A percentile compares a stretch with the other conserved stretches of the same genome.
These are phyloP conservation scores for Lasioglossum villosulum DNA, from an alignment of 2,888 invertebrate genomes.

Conservation along the genomic window DNA sequence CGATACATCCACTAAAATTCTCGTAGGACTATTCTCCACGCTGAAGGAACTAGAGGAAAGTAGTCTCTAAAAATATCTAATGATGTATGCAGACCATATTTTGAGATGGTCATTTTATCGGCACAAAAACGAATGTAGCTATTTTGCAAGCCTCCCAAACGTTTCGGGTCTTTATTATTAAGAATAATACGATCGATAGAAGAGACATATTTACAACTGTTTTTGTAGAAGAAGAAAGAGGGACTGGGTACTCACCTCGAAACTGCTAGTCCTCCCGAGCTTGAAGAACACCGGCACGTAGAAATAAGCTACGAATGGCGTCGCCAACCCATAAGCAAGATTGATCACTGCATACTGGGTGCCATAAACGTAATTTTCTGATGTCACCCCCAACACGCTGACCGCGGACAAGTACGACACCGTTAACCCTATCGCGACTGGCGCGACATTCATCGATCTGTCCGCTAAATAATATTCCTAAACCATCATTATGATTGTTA, in stretches of 20 bases:
- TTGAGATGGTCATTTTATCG: no score
- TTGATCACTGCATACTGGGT: conserved; percentile 93
- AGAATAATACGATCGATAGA: no score
- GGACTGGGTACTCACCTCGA: conserved; percentile 87
- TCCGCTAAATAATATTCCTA: conserved; percentile 94
- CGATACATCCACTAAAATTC: not conserved
- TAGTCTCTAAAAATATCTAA: no score
- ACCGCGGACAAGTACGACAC: conserved; percentile 97
- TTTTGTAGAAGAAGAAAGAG: no score
- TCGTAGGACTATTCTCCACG: not conserved
- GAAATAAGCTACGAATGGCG: conserved; percentile 91
- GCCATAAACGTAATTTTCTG: conserved; percentile 94
- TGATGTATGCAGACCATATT: no score
- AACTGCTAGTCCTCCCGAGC: conserved; percentile 92
- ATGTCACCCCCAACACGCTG: conserved; percentile 93
- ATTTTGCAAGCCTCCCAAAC: no score
- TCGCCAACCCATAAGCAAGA: conserved; percentile 91
- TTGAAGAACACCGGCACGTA: conserved; percentile 94
- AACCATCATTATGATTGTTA: not conserved
- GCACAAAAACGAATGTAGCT: no score
- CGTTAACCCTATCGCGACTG: conserved; percentile 95
- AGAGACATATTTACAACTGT: no score
- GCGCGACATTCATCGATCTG: conserved; percentile 90
- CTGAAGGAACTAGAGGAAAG: not conserved
- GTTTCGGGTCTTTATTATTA: no score